Base-by-base conservation (phyloP, 2,113 vertebrate species). In the rabbit (Oryctolagus cuniculus) region DNA sequence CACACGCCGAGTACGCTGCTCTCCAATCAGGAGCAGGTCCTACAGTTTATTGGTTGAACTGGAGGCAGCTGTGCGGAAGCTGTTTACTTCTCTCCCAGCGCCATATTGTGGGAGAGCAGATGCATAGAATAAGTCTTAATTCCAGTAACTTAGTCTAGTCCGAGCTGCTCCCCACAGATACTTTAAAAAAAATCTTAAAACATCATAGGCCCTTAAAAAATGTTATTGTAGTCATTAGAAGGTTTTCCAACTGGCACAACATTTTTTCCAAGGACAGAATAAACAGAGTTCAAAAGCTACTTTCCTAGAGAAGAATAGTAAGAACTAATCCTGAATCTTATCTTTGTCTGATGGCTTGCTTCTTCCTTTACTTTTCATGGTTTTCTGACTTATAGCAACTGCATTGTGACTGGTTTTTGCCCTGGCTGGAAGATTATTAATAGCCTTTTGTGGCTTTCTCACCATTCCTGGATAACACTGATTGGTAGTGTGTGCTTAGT, bases 191-290 rank as follows among this genome's bases (percentile, higher is more conserved):
- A 64, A 77, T 51, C 55, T 89, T 84, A 75, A 88, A 88, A 63
- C 24, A 74, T 12, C 12, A 74, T 53, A 11, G 61, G 13, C 22
- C 66, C 84, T 90, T 83, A 27, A 4, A 81, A 93, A 81, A 72
- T 51, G 31, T 69, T 83, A 34, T 31, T 85, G 0, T 83, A 29
- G 17, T 66, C 31, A 38, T 66, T 70, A 51, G 82, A 67, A 78
- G n/a, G 38, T 93, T 96, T 93, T 95, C 36, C 66, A 70, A 87
- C 7, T 84, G 77, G 29, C 6, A 58, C 81, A 72, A 55, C 17
- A 9, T 51, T 61, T 96, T 87, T 91, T n/a, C 36, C 8, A 36
- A 73, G 51, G 72, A 51, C 19, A 91, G 53, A 88, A 63, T 31
- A 58, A 88, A 63, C 27, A 58, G 70, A 53, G n/a, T 82, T 87